Evolutionary conservation across 2,797 vertebrate species (phyloP), one percentile per base, ranked within the genome.

Genomic region (Heteromormyrus szaboi): DNA sequence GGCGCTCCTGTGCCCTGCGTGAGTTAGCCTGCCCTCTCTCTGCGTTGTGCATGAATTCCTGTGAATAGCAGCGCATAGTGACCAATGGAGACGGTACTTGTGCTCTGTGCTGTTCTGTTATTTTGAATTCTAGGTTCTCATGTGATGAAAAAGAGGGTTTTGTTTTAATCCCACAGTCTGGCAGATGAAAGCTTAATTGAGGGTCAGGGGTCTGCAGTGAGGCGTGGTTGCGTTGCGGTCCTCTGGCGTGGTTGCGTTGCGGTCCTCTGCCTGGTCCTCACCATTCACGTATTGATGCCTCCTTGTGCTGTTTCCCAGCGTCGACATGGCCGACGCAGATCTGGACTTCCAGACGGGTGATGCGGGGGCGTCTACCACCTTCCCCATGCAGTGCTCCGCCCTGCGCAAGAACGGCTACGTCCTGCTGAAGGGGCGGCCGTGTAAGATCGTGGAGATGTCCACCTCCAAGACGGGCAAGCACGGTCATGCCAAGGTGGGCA

Each of bases 401-500:
- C 95, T 98, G 95, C 97, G 97, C 90, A 98, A 98, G 92, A 98
- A 98, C 22, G 97, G 97, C 90, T 97, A 96, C 2, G 97, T 98
- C 53, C 94, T 98, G 93, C 96, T 98, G 92, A 98, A 98, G 91
- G 95, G 96, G 0, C 95, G 97, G 89, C 97, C 97, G 91, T 98
- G 97, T 95, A 98, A 98, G 95, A 98, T 98, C 37, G 97, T 98
- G 7, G 97, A 98, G 95, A 98, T 98, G 97, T 97, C 97, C 92
- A 98, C 97, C 91, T 98, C 97, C 91, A 98, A 98, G 94, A 98
- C 97, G 0, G 97, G 97, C 94, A 98, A 98, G 92, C 97, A 98
- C 29, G 97, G 97, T 89, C 97, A 98, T 33, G 97, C 97, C 88
- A 98, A 98, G 96, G 97, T 97, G 90, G 91, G 94, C 46, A 2